These are phyloP conservation scores for Camptogramma bilineatum DNA, from an alignment of 2,888 invertebrate genomes.

Conservation along the genomic window DNA sequence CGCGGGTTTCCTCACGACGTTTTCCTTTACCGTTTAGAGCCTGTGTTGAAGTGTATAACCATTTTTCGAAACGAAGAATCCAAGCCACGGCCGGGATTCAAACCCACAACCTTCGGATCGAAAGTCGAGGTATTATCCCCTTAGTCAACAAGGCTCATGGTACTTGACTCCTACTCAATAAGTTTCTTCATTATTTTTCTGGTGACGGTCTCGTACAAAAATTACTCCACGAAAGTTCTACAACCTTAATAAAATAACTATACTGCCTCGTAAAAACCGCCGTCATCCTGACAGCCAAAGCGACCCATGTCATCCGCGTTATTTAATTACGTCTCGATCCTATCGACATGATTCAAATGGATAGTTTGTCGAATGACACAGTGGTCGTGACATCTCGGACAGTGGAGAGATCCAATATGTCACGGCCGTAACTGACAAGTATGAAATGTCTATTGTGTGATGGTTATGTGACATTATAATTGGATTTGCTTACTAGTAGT, in stretches of 20 bases:
- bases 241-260: slow-evolving; percentile 9
- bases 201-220: not conserved
- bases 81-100: too few species aligned
- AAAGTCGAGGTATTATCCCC: too few species aligned
- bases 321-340: slow-evolving; percentile 38
- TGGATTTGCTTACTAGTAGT: too few species aligned
- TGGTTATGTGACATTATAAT: not conserved
- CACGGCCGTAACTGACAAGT: not conserved
- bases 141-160: not conserved
- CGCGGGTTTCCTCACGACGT: too few species aligned
- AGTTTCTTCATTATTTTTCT: too few species aligned
- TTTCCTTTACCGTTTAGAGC: too few species aligned
- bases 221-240: not conserved
- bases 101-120: too few species aligned
- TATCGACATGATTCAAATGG: slow-evolving; percentile 21
- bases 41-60: too few species aligned
- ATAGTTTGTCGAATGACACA: slow-evolving; percentile 22
- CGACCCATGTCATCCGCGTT: slow-evolving; percentile 39
- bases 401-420: not conserved
- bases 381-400: slow-evolving; percentile 2
- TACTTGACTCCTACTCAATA: too few species aligned
- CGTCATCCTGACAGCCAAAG: slow-evolving; percentile 35
- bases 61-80: too few species aligned
- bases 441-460: not conserved
- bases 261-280: slow-evolving; percentile 27